phyloP scores from a whole-genome alignment of 2,888 invertebrate species.

The Drosophila antonietae region DNA sequence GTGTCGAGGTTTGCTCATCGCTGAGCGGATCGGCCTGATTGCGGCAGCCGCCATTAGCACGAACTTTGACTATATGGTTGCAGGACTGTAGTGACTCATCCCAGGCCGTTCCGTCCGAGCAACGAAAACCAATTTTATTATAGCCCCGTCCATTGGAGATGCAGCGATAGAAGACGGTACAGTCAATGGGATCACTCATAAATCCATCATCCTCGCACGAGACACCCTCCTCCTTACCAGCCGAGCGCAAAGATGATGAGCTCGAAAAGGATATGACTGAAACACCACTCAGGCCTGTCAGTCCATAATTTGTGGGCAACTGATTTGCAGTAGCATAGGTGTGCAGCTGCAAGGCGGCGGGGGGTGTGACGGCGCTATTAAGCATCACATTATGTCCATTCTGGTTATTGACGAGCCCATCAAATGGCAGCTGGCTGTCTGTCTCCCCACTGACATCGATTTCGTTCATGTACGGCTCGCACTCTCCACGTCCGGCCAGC shows the following conservation, averaged over 20 bases:
- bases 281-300: slow-evolving; percentile 82
- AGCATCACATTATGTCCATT: slow-evolving; percentile 58
- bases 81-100: slow-evolving; percentile 89
- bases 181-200: slow-evolving; percentile 88
- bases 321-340: slow-evolving; percentile 68
- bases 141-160: slow-evolving; percentile 88
- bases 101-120: slow-evolving; percentile 92
- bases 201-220: slow-evolving; percentile 89
- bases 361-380: slow-evolving; percentile 58
- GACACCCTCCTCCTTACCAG: slow-evolving; percentile 60
- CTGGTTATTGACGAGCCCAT: slow-evolving; percentile 56
- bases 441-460: slow-evolving; percentile 66
- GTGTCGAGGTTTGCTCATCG: slow-evolving; percentile 72
- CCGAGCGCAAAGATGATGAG: slow-evolving; percentile 77
- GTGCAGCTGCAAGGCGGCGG: slow-evolving; percentile 60
- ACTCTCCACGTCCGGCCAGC: slow-evolving; percentile 89
- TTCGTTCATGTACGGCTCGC: slow-evolving; percentile 85
- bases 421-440: slow-evolving; percentile 56
- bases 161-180: slow-evolving; percentile 91
- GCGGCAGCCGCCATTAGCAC: slow-evolving; percentile 86
- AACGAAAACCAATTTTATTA: slow-evolving; percentile 89
- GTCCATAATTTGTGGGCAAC: slow-evolving; percentile 78
- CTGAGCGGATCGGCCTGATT: slow-evolving; percentile 55
- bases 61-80: slow-evolving; percentile 88
- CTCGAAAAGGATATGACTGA: slow-evolving; percentile 83